These are phyloP conservation scores for Gymnodraco acuticeps DNA, from an alignment of 2,797 vertebrate species.

Conservation along the genomic window DNA sequence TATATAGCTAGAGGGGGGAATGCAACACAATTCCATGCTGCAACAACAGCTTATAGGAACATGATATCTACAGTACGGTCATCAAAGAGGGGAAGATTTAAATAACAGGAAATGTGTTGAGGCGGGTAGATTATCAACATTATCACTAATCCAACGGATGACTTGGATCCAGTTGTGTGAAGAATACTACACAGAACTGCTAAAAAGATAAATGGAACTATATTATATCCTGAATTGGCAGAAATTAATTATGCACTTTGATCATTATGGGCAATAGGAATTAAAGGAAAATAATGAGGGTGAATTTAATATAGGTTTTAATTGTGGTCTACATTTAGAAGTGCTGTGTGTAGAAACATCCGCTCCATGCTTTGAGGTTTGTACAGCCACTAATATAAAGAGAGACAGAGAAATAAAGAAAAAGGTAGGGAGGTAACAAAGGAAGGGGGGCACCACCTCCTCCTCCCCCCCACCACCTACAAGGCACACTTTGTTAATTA, in stretches of 20 bases:
- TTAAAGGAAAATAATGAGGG: conserved; percentile 70
- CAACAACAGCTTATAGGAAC: conserved; percentile 41
- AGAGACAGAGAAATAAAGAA: conserved; percentile 56
- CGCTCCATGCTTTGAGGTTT: conserved; percentile 76
- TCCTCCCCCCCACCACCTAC: conserved; percentile 65
- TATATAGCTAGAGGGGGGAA: conserved; percentile 52
- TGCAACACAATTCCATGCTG: conserved; percentile 49
- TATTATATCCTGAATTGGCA: conserved; percentile 75
- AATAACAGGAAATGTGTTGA: conserved; percentile 31
- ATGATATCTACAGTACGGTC: conserved; percentile 33
- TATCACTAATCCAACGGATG: conserved; percentile 16
- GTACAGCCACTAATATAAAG: conserved; percentile 63
- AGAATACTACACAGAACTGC: conserved; percentile 12
- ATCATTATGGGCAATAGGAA: conserved; percentile 78
- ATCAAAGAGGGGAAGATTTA: conserved; percentile 43
- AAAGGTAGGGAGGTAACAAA: conserved; percentile 22
- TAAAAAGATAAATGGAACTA: conserved; percentile 40
- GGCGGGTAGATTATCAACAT: conserved; percentile 4
- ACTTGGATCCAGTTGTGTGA: conserved; percentile 13
- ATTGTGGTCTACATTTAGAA: conserved; percentile 82
- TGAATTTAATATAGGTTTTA: conserved; percentile 62
- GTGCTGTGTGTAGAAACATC: conserved; percentile 77
- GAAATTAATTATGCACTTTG: conserved; percentile 85
- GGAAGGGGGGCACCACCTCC: conserved; percentile 16
- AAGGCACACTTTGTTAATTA: conserved; percentile 89